Evolutionary conservation across 2,888 invertebrate genomes (phyloP).

Genomic region (Sinotaia quadrata): DNA sequence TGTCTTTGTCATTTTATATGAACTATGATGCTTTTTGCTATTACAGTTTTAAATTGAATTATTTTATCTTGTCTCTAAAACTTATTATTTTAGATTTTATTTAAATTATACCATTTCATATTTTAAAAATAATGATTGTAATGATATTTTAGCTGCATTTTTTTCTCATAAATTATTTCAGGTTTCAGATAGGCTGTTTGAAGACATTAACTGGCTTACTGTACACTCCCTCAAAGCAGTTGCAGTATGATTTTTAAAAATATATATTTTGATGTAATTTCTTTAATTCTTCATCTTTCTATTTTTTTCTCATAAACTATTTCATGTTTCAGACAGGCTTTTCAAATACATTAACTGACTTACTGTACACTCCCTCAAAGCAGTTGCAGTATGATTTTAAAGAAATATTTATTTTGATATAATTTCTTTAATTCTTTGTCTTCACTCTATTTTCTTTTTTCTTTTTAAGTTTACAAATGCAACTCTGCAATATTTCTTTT

Average conservation of each 20-base stretch:
- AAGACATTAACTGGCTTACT: constrained; percentile 82
- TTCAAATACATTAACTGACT: constrained; percentile 84
- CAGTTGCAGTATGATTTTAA: constrained; percentile 81
- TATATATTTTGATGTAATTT: too few species aligned
- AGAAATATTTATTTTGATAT: too few species aligned
- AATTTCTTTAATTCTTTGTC: too few species aligned
- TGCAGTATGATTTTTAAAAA: constrained; percentile 76
- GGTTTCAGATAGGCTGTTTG: constrained; percentile 87
- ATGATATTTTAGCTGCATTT: background rate
- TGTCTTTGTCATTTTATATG: too few species aligned
- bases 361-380: constrained; percentile 92
- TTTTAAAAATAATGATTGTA: background rate
- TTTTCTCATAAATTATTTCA: too few species aligned
- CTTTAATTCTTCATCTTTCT: too few species aligned
- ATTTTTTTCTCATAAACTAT: too few species aligned
- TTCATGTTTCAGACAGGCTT: constrained; percentile 82
- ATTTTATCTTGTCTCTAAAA: too few species aligned
- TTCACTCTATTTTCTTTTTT: constrained; percentile 5
- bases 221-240: constrained; percentile 95
- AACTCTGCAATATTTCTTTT: background rate
- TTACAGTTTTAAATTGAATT: too few species aligned
- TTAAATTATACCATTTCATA: too few species aligned
- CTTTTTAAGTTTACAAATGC: background rate
- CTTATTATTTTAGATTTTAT: too few species aligned
- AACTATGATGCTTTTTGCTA: too few species aligned